phyloP scores from a whole-genome alignment of 2,888 invertebrate genomes.

The Sesia apiformis region DNA sequence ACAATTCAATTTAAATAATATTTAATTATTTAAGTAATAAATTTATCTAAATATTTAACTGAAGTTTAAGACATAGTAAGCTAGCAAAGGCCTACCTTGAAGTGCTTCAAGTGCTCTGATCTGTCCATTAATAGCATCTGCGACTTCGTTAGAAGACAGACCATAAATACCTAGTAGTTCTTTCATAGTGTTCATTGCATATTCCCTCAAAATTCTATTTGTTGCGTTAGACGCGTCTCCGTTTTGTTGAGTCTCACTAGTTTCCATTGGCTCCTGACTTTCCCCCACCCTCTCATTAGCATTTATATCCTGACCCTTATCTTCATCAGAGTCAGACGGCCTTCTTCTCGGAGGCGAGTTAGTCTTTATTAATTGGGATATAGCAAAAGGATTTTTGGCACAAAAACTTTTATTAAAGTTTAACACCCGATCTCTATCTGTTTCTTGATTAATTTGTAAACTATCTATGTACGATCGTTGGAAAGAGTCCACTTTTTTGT shows the following conservation, averaged over 20 bases:
- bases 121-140: constrained; percentile 80
- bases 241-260: constrained; percentile 44
- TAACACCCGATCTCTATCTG: constrained; percentile 51
- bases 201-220: constrained; percentile 81
- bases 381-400: constrained; percentile 74
- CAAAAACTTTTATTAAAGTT: constrained; percentile 70
- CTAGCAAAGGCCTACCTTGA: constrained; percentile 64
- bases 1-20: no score
- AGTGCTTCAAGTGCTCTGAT: constrained; percentile 80
- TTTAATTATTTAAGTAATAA: no score
- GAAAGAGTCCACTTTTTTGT: constrained; percentile 60
- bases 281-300: constrained; percentile 59
- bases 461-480: constrained; percentile 70
- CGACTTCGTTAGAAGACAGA: constrained; percentile 79
- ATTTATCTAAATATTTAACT: no score
- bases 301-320: constrained; percentile 65
- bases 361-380: constrained; percentile 70
- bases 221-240: constrained; percentile 63
- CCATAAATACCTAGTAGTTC: constrained; percentile 86
- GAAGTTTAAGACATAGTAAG: no score
- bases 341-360: constrained; percentile 71
- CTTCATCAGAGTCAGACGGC: constrained; percentile 63
- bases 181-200: constrained; percentile 86
- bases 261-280: constrained; percentile 45
- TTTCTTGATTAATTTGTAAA: constrained; percentile 52